Evolutionary conservation across 2,113 vertebrate species (phyloP).

Genomic region (Sinocyclocheilus rhinocerous): DNA sequence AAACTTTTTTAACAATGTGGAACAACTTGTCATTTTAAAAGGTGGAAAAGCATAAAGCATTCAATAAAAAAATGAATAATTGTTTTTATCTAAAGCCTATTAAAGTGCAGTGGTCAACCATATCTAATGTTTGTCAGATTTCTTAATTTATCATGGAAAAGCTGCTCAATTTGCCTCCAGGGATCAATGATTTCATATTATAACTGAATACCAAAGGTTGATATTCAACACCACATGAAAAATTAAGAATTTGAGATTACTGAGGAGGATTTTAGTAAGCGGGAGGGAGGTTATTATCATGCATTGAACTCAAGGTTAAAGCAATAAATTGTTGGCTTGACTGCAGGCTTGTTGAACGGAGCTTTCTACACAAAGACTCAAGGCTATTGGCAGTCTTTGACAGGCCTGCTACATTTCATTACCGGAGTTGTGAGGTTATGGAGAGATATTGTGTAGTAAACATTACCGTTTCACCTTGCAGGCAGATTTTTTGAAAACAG

Average conservation of each 20-base stretch:
- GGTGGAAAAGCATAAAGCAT: neutral
- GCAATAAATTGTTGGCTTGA: neutral
- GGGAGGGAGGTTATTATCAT: neutral
- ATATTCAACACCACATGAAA: neutral
- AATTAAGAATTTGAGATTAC: neutral
- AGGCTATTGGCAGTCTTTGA: conserved; percentile 33
- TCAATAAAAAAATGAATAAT: neutral
- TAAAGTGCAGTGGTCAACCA: neutral
- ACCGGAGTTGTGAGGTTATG: neutral
- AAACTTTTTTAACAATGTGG: too few species aligned
- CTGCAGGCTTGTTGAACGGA: neutral
- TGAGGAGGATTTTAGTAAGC: neutral
- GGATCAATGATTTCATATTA: neutral
- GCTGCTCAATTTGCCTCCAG: neutral
- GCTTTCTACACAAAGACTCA: conserved; percentile 38
- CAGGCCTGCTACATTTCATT: conserved; percentile 16
- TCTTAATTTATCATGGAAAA: neutral
- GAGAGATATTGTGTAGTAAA: neutral
- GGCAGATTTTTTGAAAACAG: neutral
- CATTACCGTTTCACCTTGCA: neutral
- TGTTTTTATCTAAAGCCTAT: neutral
- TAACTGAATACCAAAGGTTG: neutral
- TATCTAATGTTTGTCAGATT: neutral
- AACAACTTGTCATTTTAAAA: neutral
- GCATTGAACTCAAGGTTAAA: neutral